These are phyloP conservation scores for Pachypanchax playfairii DNA, from an alignment of 2,113 vertebrate genomes.

Conservation along the genomic window DNA sequence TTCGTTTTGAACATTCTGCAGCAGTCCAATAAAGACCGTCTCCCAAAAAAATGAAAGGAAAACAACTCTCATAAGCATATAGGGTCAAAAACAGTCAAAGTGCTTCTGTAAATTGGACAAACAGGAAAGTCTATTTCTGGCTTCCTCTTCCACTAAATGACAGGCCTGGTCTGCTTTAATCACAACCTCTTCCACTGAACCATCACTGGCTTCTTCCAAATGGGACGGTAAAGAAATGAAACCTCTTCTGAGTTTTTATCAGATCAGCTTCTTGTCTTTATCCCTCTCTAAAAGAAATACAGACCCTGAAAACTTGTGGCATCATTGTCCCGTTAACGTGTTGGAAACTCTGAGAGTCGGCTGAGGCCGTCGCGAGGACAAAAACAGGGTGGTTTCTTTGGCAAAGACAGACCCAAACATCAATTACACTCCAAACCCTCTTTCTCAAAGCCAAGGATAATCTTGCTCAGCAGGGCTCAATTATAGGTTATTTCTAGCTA, in stretches of 20 bases:
- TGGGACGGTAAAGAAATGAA: conserved; percentile 30
- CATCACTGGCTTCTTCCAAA: conserved; percentile 37
- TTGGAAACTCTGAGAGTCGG: conserved; percentile 18
- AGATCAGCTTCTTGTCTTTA: conserved; percentile 15
- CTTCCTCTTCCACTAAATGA: conserved; percentile 61
- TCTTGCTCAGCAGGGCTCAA: conserved; percentile 73
- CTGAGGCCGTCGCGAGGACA: conserved; percentile 42
- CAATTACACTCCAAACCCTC: conserved; percentile 71
- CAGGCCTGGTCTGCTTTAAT: conserved; percentile 62
- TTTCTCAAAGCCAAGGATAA: conserved; percentile 72
- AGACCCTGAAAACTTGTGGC: background rate
- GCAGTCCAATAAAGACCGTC: background rate
- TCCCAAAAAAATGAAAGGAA: background rate
- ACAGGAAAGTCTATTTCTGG: conserved; percentile 43
- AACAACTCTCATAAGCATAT: background rate
- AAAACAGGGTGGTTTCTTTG: conserved; percentile 73
- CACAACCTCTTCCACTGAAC: conserved; percentile 59
- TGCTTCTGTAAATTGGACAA: conserved; percentile 40
- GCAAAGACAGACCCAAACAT: conserved; percentile 70
- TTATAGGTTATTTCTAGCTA: conserved; percentile 76
- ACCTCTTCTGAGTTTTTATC: conserved; percentile 18
- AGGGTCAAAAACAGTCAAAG: conserved; percentile 19
- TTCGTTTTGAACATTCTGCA: background rate
- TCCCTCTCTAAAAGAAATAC: background rate
- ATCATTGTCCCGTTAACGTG: background rate